Evolutionary conservation across 2,113 vertebrate genomes (phyloP).

Genomic region (human (Homo sapiens)): GRCh38 chr2:66418001-66418500

Average conservation of each 20-base stretch:
- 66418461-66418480: too few species aligned
- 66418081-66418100: background rate
- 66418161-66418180: conserved; percentile 28
- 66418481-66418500: too few species aligned
- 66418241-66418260: conserved; percentile 59
- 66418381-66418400: too few species aligned
- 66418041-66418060: background rate
- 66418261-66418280: conserved; percentile 53
- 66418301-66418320: conserved; percentile 62
- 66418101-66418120: background rate
- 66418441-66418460: too few species aligned
- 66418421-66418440: too few species aligned
- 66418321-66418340: conserved; percentile 12
- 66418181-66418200: conserved; percentile 53
- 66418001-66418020: background rate
- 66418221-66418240: conserved; percentile 37
- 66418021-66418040: background rate
- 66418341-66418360: background rate
- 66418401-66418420: too few species aligned
- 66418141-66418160: conserved; percentile 17
- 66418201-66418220: conserved; percentile 48
- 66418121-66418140: background rate
- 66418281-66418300: conserved; percentile 60
- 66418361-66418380: too few species aligned
- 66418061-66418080: background rate